Percentiles rank a stretch among this genome's conserved stretches.
These are phyloP conservation scores for Pterostichus madidus DNA, from an alignment of 2,888 invertebrate genomes.

Conservation along the genomic window DNA sequence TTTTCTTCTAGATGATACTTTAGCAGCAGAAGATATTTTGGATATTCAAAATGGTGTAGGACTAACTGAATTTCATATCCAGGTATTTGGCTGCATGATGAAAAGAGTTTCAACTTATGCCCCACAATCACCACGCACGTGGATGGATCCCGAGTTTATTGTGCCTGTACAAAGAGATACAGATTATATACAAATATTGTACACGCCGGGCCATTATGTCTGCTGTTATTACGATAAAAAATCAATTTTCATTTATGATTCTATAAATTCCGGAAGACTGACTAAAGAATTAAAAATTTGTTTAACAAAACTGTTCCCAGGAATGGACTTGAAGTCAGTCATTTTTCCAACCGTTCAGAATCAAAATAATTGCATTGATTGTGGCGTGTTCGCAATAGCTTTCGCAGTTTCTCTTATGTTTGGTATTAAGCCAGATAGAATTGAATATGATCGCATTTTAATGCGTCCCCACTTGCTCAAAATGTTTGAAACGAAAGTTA, in stretches of 20 bases:
- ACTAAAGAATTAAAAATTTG: not conserved
- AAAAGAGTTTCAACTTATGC: not conserved
- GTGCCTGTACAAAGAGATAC: not conserved
- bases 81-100: not conserved
- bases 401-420: not conserved
- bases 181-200: not conserved
- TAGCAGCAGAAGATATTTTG: not conserved
- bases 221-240: not conserved
- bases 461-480: not conserved
- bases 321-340: not conserved
- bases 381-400: not conserved
- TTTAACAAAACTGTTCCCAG: not conserved
- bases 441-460: not conserved
- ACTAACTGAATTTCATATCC: not conserved
- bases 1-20: not conserved
- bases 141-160: not conserved
- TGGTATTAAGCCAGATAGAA: not conserved
- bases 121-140: not conserved
- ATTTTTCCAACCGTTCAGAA: not conserved
- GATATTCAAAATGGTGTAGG: not conserved
- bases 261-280: not conserved
- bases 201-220: not conserved
- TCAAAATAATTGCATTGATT: not conserved
- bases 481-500: not conserved
- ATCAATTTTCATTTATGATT: not conserved